phyloP scores from a whole-genome alignment of 1,140 invertebrate species.

The Brachionus koreanus region DNA sequence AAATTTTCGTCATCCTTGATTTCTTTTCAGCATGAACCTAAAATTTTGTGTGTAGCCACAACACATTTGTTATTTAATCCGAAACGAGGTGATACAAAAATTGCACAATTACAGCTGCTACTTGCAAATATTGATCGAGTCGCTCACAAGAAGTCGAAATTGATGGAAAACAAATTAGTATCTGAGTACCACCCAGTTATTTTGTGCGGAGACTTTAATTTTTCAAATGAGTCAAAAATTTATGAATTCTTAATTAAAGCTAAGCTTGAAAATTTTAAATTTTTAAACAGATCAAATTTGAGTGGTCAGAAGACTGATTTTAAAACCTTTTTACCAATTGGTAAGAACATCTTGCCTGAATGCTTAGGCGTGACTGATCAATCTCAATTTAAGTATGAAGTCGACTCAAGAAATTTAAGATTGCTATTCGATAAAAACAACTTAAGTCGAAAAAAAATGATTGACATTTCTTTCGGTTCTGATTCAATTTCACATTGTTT shows the following conservation, averaged over 20 bases:
- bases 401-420: not conserved
- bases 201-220: slow-evolving; percentile 84
- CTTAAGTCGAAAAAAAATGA: not conserved
- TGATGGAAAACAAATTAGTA: slow-evolving; percentile 48
- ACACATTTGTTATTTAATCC: slow-evolving; percentile 93
- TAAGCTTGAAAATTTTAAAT: slow-evolving; percentile 2
- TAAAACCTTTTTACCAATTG: not conserved
- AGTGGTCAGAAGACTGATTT: not conserved
- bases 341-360: not conserved
- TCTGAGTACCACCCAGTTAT: slow-evolving; percentile 70
- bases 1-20: not conserved
- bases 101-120: slow-evolving; percentile 74
- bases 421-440: not conserved
- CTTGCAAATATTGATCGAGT: slow-evolving; percentile 71
- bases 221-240: slow-evolving; percentile 67
- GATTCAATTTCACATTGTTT: not conserved
- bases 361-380: slow-evolving; percentile 21
- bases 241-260: slow-evolving; percentile 65
- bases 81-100: slow-evolving; percentile 74
- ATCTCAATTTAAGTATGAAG: slow-evolving; percentile 18
- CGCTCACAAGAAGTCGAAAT: slow-evolving; percentile 43
- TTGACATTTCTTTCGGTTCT: not conserved
- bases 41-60: slow-evolving; percentile 67
- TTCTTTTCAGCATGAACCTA: not conserved
- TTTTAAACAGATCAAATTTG: not conserved